Conservation (phyloP, 2,113 vertebrate species). For the Coturnix japonica region DNA sequence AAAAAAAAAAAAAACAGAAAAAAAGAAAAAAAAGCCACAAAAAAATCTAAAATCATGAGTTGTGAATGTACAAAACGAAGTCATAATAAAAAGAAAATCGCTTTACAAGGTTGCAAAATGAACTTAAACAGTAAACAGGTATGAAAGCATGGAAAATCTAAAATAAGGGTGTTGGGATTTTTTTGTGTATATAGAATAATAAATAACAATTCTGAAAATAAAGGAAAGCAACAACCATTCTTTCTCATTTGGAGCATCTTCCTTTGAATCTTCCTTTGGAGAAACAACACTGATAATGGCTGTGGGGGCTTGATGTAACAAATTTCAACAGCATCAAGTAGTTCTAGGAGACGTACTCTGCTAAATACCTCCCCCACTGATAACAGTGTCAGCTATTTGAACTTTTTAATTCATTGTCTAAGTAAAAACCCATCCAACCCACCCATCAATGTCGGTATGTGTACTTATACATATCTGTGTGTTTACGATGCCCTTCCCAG, state of each 20-base stretch:
- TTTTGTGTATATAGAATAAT: slow-evolving; percentile 59
- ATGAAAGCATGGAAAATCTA: slow-evolving; percentile 61
- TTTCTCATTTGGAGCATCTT: slow-evolving; percentile 2
- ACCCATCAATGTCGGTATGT: not conserved
- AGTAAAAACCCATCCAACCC: slow-evolving; percentile 11
- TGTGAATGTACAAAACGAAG: slow-evolving; percentile 74
- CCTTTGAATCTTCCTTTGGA: not conserved
- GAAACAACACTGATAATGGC: not conserved
- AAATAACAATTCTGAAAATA: slow-evolving; percentile 66
- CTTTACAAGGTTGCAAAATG: slow-evolving; percentile 63
- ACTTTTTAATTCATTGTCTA: not conserved
- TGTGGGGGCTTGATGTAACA: not conserved
- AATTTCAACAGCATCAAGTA: not conserved
- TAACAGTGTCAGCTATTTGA: not conserved
- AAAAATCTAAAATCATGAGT: slow-evolving; percentile 59
- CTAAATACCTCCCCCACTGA: not conserved
- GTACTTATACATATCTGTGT: not conserved
- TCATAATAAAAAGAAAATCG: slow-evolving; percentile 68
- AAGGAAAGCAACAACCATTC: slow-evolving; percentile 57
- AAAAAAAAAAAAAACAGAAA: slow-evolving; percentile 38
- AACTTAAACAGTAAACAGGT: slow-evolving; percentile 59
- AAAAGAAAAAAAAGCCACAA: slow-evolving; percentile 41
- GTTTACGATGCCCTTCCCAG: not conserved
- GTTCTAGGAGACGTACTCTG: slow-evolving; percentile 8
- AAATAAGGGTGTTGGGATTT: not conserved